Conservation (phyloP, 2,888 invertebrate genomes). For the Campoplex capitator region DNA sequence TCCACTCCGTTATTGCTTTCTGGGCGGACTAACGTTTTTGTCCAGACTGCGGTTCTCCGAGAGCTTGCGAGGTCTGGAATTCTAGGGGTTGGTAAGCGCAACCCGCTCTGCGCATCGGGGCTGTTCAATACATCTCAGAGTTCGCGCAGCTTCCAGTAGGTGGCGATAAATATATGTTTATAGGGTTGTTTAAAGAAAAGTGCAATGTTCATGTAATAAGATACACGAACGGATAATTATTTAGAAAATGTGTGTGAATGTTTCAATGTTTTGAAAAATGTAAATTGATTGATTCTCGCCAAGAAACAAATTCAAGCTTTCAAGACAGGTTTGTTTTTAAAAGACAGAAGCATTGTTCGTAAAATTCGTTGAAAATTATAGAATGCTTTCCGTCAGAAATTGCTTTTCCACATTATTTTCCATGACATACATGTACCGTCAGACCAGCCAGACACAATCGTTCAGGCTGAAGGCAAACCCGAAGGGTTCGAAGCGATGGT, state of each 20-base stretch:
- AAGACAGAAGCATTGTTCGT: not conserved
- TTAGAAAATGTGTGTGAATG: not conserved
- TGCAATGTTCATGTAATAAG: conserved; percentile 3
- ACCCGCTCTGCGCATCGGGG: conserved; percentile 83
- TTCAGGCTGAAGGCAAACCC: conserved; percentile 33
- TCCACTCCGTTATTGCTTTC: conserved; percentile 71
- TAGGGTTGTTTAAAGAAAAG: conserved; percentile 33
- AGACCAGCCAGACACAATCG: conserved; percentile 26
- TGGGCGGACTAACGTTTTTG: conserved; percentile 80
- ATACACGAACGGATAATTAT: not conserved
- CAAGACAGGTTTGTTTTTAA: not conserved
- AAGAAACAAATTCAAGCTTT: not conserved
- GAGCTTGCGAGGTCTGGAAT: conserved; percentile 77
- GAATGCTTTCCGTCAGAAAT: not conserved
- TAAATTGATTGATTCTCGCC: not conserved
- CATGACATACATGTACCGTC: conserved; percentile 21
- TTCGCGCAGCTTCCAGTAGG: conserved; percentile 83
- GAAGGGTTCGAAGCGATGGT: conserved; percentile 31
- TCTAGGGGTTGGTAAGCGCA: conserved; percentile 81
- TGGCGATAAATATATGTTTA: conserved; percentile 76
- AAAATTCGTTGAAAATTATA: not conserved
- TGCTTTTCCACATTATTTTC: conserved; percentile 8
- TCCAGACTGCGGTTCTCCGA: conserved; percentile 81
- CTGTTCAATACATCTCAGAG: conserved; percentile 83
- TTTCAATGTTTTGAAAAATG: not conserved